A percentile compares a stretch with the other conserved stretches of the same genome.
These are phyloP conservation scores for Montipora cactus DNA, from an alignment of 64 coral and sea anemone genomes.

Conservation along the genomic window DNA sequence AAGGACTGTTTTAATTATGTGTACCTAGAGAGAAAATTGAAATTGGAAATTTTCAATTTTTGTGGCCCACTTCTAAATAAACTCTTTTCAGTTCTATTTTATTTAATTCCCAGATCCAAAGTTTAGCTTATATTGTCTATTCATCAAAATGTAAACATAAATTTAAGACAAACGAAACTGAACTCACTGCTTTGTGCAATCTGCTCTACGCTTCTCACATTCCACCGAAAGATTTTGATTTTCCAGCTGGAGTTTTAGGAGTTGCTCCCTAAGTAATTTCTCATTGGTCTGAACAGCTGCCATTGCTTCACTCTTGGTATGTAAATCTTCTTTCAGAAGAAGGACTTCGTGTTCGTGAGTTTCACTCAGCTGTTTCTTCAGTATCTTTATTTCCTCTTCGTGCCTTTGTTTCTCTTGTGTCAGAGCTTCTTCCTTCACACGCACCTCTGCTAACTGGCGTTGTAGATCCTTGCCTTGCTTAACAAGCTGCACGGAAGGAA, in stretches of 20 bases:
- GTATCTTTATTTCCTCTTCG: neutral
- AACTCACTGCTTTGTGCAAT: neutral
- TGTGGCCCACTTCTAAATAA: too few relatives aligned
- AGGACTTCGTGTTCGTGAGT: neutral
- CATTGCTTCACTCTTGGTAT: neutral
- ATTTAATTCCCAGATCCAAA: too few relatives aligned
- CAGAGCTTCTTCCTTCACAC: neutral
- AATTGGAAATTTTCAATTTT: too few relatives aligned
- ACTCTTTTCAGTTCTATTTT: too few relatives aligned
- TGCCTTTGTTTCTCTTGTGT: too few relatives aligned
- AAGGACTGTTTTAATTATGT: too few relatives aligned
- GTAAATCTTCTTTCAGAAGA: neutral
- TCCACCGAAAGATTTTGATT: constrained; percentile 21
- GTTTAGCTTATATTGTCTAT: too few relatives aligned
- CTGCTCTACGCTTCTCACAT: constrained; percentile 6
- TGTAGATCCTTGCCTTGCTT: constrained; percentile 3
- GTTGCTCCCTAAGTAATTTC: neutral
- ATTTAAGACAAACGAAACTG: too few relatives aligned
- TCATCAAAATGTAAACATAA: too few relatives aligned
- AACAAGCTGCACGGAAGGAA: neutral
- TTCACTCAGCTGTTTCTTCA: constrained; percentile 29
- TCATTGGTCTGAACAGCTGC: neutral
- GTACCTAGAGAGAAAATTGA: too few relatives aligned
- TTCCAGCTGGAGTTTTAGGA: constrained; percentile 12
- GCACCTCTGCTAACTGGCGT: constrained; percentile 4